Percentiles rank a stretch among this genome's conserved stretches.
phyloP scores from a whole-genome alignment of 2,888 invertebrate species.

The Conus canariensis region DNA sequence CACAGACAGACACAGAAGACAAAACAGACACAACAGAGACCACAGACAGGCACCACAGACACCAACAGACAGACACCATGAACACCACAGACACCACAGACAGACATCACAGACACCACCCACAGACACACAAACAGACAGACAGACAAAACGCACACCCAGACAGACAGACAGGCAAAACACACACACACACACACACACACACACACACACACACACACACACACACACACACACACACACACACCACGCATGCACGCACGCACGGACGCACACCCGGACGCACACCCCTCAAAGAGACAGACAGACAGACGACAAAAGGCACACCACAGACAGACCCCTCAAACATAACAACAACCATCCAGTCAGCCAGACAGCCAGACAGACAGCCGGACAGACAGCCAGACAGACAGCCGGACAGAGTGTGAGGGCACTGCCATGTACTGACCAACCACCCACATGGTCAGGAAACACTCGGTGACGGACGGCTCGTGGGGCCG shows the following conservation, averaged over 20 bases:
- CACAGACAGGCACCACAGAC: too few relatives aligned
- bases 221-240: slow-evolving; percentile 18
- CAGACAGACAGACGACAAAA: background rate
- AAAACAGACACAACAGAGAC: too few relatives aligned
- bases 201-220: slow-evolving; percentile 18
- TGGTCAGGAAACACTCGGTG: slow-evolving; percentile 59
- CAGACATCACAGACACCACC: too few relatives aligned
- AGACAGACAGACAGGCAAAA: background rate
- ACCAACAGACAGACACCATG: too few relatives aligned
- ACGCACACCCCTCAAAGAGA: background rate
- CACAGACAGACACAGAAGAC: too few relatives aligned
- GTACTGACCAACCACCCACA: slow-evolving; percentile 66
- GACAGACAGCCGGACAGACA: background rate
- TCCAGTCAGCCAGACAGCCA: background rate
- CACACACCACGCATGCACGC: background rate
- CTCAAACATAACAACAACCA: too few relatives aligned
- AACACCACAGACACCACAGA: too few relatives aligned
- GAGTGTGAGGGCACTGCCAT: background rate
- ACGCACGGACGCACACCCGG: background rate
- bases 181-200: slow-evolving; percentile 10
- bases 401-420: background rate
- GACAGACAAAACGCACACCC: too few relatives aligned
- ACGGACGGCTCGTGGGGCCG: slow-evolving; percentile 56
- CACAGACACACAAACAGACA: too few relatives aligned
- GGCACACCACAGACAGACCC: too few relatives aligned